A percentile compares a stretch with the other conserved stretches of the same genome.
phyloP scores from a whole-genome alignment of 2,113 vertebrate species.

The Montifringilla adamsi region DNA sequence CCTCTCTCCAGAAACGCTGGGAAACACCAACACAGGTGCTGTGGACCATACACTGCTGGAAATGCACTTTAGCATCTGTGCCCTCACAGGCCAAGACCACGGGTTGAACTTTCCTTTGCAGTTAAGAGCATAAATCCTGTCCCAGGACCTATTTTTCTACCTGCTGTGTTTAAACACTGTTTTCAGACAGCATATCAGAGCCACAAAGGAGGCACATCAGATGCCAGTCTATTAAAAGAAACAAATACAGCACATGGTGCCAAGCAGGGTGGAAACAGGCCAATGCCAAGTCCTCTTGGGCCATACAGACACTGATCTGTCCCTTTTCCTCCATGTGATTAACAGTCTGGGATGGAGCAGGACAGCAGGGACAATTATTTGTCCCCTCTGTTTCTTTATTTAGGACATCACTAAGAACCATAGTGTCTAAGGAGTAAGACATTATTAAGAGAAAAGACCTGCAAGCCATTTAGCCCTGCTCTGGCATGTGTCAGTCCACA shows the following conservation, averaged over 20 bases:
- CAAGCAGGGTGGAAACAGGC: not conserved
- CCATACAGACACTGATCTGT: not conserved
- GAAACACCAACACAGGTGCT: not conserved
- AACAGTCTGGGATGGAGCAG: not conserved
- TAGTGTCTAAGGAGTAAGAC: not conserved
- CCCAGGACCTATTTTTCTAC: not conserved
- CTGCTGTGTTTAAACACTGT: not conserved
- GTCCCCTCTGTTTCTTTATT: not conserved
- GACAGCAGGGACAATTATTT: not conserved
- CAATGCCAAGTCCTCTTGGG: not conserved
- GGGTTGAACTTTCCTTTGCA: not conserved
- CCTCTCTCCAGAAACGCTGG: fast-evolving
- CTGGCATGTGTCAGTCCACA: not conserved
- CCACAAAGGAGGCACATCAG: not conserved
- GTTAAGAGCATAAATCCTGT: not conserved
- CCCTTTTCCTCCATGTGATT: not conserved
- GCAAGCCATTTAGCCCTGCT: not conserved
- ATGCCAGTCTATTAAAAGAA: slow-evolving; percentile 34
- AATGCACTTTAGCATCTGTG: not conserved
- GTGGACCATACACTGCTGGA: not conserved
- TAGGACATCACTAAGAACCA: not conserved
- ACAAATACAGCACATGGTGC: not conserved
- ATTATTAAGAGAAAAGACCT: not conserved
- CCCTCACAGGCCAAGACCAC: fast-evolving
- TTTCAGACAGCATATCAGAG: not conserved